Percentiles rank a stretch among this genome's conserved stretches.
phyloP scores from a whole-genome alignment of 2,113 vertebrate genomes.

The Ariopsis seemanni region DNA sequence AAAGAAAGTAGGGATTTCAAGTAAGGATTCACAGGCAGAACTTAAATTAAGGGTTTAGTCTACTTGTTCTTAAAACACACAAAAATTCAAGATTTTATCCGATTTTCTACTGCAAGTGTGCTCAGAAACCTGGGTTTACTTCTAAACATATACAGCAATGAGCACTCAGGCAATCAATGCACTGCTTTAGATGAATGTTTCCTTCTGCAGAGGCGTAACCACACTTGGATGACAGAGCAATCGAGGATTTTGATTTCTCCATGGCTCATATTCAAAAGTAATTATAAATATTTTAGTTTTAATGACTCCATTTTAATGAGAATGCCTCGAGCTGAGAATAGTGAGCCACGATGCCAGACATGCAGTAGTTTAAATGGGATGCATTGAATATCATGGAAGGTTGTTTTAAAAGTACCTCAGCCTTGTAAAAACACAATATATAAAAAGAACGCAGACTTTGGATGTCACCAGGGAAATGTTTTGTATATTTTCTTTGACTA shows the following conservation, averaged over 20 bases:
- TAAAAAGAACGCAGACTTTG: background rate
- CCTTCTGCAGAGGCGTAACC: background rate
- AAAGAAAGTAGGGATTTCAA: background rate
- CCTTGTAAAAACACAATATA: background rate
- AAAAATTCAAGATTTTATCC: background rate
- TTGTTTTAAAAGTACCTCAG: background rate
- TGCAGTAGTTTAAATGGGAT: background rate
- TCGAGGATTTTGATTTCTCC: background rate
- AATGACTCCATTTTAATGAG: background rate
- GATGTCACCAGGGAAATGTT: background rate
- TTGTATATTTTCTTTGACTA: background rate
- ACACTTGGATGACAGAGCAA: background rate
- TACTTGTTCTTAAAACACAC: background rate
- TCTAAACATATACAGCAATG: background rate
- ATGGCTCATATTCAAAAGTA: background rate
- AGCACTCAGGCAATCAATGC: background rate
- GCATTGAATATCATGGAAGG: background rate
- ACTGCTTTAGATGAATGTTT: background rate
- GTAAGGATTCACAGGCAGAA: background rate
- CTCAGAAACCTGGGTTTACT: background rate
- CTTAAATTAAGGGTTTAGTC: background rate
- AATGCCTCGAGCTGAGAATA: background rate
- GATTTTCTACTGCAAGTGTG: background rate
- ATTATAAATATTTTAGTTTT: background rate
- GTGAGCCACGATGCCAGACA: background rate